A percentile compares a stretch with the other conserved stretches of the same genome.
Evolutionary conservation across 2,797 vertebrate genomes (phyloP).

Genomic region (Bovichtus variegatus): DNA sequence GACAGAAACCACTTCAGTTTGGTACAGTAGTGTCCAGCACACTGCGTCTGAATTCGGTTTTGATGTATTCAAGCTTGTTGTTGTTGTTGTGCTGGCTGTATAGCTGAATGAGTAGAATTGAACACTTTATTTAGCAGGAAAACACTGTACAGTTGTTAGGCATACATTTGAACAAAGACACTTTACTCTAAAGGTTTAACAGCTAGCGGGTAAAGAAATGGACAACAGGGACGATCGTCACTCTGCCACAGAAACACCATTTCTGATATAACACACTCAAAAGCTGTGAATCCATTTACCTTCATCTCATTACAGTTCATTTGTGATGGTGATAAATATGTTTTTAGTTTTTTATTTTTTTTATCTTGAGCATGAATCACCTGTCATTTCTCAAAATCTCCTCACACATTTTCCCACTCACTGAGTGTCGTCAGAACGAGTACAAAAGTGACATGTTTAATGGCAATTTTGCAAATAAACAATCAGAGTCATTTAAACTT

Average conservation of each 20-base stretch:
- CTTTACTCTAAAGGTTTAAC: conserved; percentile 62
- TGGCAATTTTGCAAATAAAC: conserved; percentile 40
- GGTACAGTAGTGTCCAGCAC: conserved; percentile 82
- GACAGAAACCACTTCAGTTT: conserved; percentile 42
- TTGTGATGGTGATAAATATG: conserved; percentile 14
- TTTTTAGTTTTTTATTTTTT: background rate
- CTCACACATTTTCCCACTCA: conserved; percentile 64
- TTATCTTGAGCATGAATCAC: conserved; percentile 35
- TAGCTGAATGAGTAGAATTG: conserved; percentile 53
- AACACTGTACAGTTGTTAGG: conserved; percentile 82
- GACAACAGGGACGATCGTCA: conserved; percentile 53
- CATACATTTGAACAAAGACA: conserved; percentile 73
- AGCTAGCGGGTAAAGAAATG: conserved; percentile 61
- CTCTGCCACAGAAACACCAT: conserved; percentile 57
- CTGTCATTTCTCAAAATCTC: conserved; percentile 29
- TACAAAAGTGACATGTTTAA: conserved; percentile 59
- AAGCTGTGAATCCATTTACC: conserved; percentile 30
- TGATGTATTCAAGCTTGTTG: conserved; percentile 49
- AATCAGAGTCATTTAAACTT: conserved; percentile 36
- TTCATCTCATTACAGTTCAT: conserved; percentile 36
- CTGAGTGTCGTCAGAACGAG: conserved; percentile 67
- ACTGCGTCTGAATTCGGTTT: conserved; percentile 61
- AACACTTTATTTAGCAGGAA: conserved; percentile 74
- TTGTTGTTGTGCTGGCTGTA: conserved; percentile 49
- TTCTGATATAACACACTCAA: conserved; percentile 34